Evolutionary conservation across 1,140 invertebrate species (phyloP).

Genomic region (Bombus affinis): DNA sequence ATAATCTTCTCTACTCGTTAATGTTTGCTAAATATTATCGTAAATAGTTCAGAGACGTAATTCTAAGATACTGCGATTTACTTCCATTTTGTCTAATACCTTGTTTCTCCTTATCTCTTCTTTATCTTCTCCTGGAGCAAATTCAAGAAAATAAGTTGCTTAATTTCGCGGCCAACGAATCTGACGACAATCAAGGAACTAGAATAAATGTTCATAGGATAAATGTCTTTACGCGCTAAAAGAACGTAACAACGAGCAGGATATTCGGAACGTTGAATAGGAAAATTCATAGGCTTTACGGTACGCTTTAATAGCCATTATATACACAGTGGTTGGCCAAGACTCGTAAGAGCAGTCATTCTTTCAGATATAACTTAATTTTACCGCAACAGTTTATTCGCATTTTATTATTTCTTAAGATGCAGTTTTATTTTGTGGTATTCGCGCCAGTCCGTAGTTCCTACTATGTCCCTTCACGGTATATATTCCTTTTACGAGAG

Average conservation of each 20-base stretch:
- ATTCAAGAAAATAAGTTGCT: not conserved
- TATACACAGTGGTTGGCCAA: constrained; percentile 1
- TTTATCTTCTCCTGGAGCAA: not conserved
- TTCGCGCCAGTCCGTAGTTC: not conserved
- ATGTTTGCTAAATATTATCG: not conserved
- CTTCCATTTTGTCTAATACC: not conserved
- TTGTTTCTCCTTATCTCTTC: not conserved
- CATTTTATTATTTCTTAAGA: constrained; percentile 32
- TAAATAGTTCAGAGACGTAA: not conserved
- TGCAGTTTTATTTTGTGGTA: constrained; percentile 8
- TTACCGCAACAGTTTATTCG: constrained; percentile 32
- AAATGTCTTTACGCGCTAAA: not conserved
- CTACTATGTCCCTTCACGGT: not conserved
- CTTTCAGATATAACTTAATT: constrained; percentile 28
- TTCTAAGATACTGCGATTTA: not conserved
- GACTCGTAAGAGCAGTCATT: constrained; percentile 7
- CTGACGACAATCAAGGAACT: not conserved
- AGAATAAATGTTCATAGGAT: constrained; percentile 22
- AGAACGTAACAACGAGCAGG: constrained; percentile 24
- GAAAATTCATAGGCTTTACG: constrained; percentile 17
- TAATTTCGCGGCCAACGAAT: not conserved
- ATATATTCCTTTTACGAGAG: constrained; percentile 15
- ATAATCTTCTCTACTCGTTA: not conserved
- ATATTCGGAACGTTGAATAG: constrained; percentile 2
- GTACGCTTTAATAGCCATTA: constrained; percentile 17